Percentiles rank a stretch among this genome's conserved stretches.
Conservation (phyloP, 1,140 invertebrate genomes). For the Drosophila kurseongensis region DNA sequence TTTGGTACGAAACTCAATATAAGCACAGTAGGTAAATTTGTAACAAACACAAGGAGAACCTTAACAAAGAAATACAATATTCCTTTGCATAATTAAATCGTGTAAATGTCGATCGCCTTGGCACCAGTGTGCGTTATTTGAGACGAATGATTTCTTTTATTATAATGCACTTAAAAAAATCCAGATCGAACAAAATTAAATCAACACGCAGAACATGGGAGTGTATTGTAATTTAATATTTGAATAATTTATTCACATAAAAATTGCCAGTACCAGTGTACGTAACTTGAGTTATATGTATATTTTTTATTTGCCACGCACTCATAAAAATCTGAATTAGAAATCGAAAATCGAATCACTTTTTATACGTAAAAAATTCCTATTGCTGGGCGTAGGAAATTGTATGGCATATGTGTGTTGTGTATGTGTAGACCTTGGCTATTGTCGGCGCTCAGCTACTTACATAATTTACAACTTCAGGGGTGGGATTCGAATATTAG, state of each 20-base stretch:
- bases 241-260: slow-evolving; percentile 1
- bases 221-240: not conserved
- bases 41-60: not conserved
- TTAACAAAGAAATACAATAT: slow-evolving; percentile 2
- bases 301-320: not conserved
- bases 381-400: slow-evolving; percentile 4
- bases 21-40: slow-evolving; percentile 7
- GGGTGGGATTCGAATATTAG: too few species aligned
- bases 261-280: not conserved
- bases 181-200: not conserved
- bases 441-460: slow-evolving; percentile 9
- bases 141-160: too few species aligned
- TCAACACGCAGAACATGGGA: slow-evolving; percentile 1
- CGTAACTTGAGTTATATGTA: not conserved
- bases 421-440: not conserved
- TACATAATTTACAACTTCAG: not conserved
- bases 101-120: too few species aligned
- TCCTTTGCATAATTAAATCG: too few species aligned
- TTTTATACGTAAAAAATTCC: slow-evolving; percentile 5
- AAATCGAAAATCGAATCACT: slow-evolving; percentile 10
- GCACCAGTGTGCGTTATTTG: too few species aligned
- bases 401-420: slow-evolving; percentile 1
- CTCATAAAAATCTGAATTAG: not conserved
- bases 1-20: slow-evolving; percentile 14
- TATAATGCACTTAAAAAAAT: not conserved